Percentiles rank a stretch among this genome's conserved stretches.
Conservation (phyloP, 2,797 vertebrate genomes). For the Huso huso region DNA sequence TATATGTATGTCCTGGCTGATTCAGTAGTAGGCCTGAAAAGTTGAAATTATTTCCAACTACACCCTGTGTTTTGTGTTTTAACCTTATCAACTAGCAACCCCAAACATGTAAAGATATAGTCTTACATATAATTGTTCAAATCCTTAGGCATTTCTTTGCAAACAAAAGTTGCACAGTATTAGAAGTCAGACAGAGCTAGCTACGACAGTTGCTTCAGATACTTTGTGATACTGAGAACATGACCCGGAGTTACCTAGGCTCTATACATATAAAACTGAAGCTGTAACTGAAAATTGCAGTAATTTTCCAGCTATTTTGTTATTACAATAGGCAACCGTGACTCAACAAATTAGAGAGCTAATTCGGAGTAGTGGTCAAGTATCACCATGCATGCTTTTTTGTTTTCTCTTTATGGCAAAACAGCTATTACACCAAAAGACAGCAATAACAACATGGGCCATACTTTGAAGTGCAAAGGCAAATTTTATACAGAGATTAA, state of each 20-base stretch:
- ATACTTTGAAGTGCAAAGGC: too few species aligned
- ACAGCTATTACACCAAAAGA: too few species aligned
- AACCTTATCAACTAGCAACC: slow-evolving; percentile 36
- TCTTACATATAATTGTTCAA: slow-evolving; percentile 54
- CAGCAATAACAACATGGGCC: too few species aligned
- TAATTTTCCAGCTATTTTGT: slow-evolving; percentile 4
- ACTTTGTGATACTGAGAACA: not conserved
- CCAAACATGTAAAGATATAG: slow-evolving; percentile 38
- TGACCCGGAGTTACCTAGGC: slow-evolving; percentile 3
- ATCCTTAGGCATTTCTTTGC: slow-evolving; percentile 43
- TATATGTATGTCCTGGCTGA: too few species aligned
- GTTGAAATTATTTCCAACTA: slow-evolving; percentile 12
- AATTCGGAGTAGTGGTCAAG: not conserved
- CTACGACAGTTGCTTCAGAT: not conserved
- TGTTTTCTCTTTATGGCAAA: too few species aligned
- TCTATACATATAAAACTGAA: not conserved
- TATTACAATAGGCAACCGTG: slow-evolving; percentile 1
- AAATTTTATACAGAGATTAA: too few species aligned
- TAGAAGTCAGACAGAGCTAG: not conserved
- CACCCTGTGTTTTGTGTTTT: slow-evolving; percentile 43
- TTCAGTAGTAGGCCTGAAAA: too few species aligned
- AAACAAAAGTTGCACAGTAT: slow-evolving; percentile 9
- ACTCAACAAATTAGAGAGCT: slow-evolving; percentile 11
- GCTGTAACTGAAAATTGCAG: not conserved
- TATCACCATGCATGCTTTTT: not conserved